Evolutionary conservation across 2,888 invertebrate genomes (phyloP).

Genomic region (Horisme vitalbata): DNA sequence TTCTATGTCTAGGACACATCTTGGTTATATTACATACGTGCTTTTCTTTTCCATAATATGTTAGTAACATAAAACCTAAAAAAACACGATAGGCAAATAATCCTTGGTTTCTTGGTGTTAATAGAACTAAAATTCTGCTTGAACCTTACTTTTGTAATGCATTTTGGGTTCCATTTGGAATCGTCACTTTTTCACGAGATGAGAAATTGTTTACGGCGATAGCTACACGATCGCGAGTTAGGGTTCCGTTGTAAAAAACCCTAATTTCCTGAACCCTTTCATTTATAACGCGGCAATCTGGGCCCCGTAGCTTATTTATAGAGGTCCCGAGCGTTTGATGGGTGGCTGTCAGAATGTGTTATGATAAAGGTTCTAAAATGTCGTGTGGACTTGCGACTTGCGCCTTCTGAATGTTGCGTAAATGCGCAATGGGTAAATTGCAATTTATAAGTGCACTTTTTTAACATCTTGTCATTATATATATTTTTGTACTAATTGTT

Average conservation of each 20-base stretch:
- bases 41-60: too few species aligned
- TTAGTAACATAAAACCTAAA: too few species aligned
- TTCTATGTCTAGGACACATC: too few species aligned
- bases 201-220: conserved; percentile 76
- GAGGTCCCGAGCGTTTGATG: conserved; percentile 75
- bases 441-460: too few species aligned
- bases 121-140: too few species aligned
- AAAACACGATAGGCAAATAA: too few species aligned
- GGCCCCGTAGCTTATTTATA: conserved; percentile 77
- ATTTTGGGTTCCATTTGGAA: conserved; percentile 1
- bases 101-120: too few species aligned
- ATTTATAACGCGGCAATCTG: conserved; percentile 80
- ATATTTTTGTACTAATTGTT: too few species aligned
- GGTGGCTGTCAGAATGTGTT: conserved; percentile 75
- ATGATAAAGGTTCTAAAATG: conserved; percentile 76
- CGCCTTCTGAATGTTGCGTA: neutral
- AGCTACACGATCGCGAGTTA: conserved; percentile 57
- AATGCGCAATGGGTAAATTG: neutral
- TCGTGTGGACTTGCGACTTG: conserved; percentile 45
- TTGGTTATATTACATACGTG: too few species aligned
- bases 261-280: conserved; percentile 82
- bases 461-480: too few species aligned
- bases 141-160: neutral
- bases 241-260: conserved; percentile 77
- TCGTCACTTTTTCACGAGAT: conserved; percentile 57